phyloP scores from a whole-genome alignment of 2,888 invertebrate genomes.

The Acanthosepion pharaonis region DNA sequence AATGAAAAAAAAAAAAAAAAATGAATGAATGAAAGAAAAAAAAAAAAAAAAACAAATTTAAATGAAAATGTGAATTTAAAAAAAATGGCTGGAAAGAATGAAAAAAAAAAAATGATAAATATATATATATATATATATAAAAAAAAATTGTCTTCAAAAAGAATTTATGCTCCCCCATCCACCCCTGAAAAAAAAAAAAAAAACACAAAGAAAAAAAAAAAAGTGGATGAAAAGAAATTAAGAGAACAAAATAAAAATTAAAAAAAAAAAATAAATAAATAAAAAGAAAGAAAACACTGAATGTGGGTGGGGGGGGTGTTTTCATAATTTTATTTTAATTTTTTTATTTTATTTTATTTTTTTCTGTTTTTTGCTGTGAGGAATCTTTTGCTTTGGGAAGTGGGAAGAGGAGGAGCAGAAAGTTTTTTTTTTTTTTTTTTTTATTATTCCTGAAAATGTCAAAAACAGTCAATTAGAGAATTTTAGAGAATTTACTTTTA shows the following conservation, averaged over 20 bases:
- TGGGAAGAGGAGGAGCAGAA: background rate
- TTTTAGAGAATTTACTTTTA: background rate
- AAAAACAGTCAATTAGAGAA: background rate
- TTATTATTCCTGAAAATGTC: no score
- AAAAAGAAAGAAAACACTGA: background rate
- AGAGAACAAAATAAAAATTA: background rate
- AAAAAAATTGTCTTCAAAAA: background rate
- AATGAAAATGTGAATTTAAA: background rate
- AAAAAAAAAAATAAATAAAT: background rate
- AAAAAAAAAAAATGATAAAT: background rate
- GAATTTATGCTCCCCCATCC: no score
- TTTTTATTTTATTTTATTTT: no score
- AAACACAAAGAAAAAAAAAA: background rate
- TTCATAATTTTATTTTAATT: no score
- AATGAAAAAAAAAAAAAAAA: background rate
- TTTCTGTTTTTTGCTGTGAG: no score
- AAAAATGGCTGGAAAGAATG: background rate
- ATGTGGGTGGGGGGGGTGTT: background rate
- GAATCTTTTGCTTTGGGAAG: background rate
- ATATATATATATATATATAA: background rate
- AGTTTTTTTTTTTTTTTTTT: background rate
- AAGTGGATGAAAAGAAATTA: background rate
- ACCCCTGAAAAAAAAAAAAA: background rate
- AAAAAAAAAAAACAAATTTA: background rate
- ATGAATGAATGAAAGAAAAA: background rate